Evolutionary conservation across 2,797 vertebrate species (phyloP).

Genomic region (Eurystomus glaucurus): DNA sequence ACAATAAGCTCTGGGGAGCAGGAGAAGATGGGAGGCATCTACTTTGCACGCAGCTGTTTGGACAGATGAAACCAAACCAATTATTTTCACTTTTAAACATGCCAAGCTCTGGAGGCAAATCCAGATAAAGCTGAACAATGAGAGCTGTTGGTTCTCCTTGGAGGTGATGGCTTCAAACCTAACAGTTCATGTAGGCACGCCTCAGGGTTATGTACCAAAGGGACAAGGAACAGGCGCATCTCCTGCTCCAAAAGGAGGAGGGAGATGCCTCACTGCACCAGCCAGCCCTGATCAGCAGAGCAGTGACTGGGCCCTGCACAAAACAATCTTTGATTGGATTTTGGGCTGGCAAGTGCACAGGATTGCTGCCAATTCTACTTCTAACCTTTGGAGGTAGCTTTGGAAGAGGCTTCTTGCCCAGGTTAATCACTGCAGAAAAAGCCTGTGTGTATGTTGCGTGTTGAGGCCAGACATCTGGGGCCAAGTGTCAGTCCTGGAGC

Average conservation of each 20-base stretch:
- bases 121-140: background rate
- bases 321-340: background rate
- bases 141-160: background rate
- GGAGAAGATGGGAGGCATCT: background rate
- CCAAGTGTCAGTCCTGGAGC: background rate
- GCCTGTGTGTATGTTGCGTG: background rate
- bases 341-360: background rate
- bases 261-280: background rate
- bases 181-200: background rate
- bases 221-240: background rate
- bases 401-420: background rate
- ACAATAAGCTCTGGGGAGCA: background rate
- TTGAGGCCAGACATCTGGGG: background rate
- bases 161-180: background rate
- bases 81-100: background rate
- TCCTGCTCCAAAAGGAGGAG: background rate
- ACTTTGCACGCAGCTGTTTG: background rate
- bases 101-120: background rate
- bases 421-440: background rate
- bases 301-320: background rate
- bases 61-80: background rate
- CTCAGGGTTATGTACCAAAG: background rate
- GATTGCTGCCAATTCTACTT: background rate
- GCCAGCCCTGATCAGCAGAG: background rate
- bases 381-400: background rate